Conservation (phyloP, 2,797 vertebrate species). For the Enteromius radiatus region DNA sequence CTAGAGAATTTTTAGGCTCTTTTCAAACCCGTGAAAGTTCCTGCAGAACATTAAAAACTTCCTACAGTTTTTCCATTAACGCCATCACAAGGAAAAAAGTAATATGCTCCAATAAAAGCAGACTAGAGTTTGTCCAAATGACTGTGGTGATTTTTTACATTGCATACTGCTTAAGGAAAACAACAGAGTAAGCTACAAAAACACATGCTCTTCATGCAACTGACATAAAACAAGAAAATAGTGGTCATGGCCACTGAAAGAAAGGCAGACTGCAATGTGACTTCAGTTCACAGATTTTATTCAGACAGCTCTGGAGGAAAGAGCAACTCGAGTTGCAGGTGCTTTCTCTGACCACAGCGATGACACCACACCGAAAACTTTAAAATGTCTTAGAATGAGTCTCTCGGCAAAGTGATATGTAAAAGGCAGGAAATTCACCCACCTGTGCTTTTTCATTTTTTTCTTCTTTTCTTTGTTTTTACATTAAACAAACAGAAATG, state of each 20-base stretch:
- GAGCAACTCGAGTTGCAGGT: constrained; percentile 85
- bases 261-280: constrained; percentile 21
- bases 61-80: neutral
- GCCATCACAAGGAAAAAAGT: neutral
- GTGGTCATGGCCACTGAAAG: neutral
- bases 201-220: neutral
- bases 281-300: constrained; percentile 86
- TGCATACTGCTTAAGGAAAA: neutral
- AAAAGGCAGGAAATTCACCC: constrained; percentile 85
- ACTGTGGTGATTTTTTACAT: neutral
- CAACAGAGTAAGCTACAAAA: neutral
- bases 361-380: constrained; percentile 91
- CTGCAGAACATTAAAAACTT: neutral
- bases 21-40: neutral
- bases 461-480: constrained; percentile 78
- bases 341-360: constrained; percentile 88
- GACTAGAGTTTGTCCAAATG: neutral
- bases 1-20: neutral
- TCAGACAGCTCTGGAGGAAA: constrained; percentile 93
- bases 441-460: constrained; percentile 83
- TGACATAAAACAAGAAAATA: neutral
- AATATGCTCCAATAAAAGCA: neutral
- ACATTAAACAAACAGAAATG: constrained; percentile 81
- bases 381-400: constrained; percentile 90
- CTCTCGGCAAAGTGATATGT: constrained; percentile 89